Evolutionary conservation across 2,113 vertebrate genomes (phyloP).

Genomic region (Heterotis niloticus): DNA sequence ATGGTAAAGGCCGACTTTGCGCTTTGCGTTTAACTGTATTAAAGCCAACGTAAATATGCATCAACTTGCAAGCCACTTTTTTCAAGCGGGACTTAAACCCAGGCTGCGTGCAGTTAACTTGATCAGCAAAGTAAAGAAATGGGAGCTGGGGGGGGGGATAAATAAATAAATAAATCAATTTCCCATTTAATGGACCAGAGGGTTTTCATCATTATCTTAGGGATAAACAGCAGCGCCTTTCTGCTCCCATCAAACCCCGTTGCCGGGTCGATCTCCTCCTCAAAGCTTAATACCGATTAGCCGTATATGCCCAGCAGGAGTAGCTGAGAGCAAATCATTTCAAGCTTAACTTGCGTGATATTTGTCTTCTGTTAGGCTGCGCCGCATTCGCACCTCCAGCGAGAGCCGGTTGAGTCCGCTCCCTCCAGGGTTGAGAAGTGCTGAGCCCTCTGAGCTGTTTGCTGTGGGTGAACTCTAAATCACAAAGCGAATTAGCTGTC

Average conservation of each 20-base stretch:
- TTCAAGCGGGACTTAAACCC: background rate
- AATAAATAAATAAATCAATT: background rate
- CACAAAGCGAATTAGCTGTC: background rate
- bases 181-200: background rate
- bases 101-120: background rate
- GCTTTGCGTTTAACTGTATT: background rate
- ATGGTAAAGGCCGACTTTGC: background rate
- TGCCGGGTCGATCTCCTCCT: background rate
- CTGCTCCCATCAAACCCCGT: background rate
- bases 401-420: background rate
- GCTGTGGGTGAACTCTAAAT: background rate
- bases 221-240: background rate
- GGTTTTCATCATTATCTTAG: background rate
- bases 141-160: background rate
- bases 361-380: background rate
- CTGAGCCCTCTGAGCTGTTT: background rate
- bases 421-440: background rate
- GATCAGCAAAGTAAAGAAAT: background rate
- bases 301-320: background rate
- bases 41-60: too few relatives aligned
- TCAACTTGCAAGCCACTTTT: background rate
- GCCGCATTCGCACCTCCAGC: background rate
- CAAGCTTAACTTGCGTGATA: background rate
- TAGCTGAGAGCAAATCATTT: conserved; percentile 4
- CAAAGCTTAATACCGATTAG: background rate